Base-by-base conservation (phyloP, 1,140 invertebrate species). In the Tribolium madens region DNA sequence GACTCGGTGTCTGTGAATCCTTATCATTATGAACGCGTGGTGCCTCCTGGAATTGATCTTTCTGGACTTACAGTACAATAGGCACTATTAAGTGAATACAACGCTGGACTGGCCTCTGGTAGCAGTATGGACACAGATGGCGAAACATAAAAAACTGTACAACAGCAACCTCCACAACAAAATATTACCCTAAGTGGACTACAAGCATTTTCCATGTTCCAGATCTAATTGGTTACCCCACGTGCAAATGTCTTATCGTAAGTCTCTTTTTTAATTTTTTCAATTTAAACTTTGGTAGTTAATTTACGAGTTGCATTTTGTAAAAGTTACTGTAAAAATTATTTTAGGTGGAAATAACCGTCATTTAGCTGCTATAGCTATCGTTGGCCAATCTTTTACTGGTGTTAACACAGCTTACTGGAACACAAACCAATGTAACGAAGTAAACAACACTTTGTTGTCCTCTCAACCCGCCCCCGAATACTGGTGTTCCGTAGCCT, bases 1-100 rank as follows among this genome's bases (percentile, higher is more conserved):
- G 96, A 99, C 88, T 96, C 96, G 77, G 97, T 99, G 5, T 99
- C 98, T 88, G 98, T 99, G 0, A 99, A 98, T 90, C 98, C 98
- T 1, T 99, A 99, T 86, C 98, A 99, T 86, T 99, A 99, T 88
- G 97, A 99, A 87, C 90, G 98, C 82, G 97, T 99, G 53, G 96
- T 98, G n/a, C 98, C 97, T 14, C 97, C 97, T 77, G 97, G 97
- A 78, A 98, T 99, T 87, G 95, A 97, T 90, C 87, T 97, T 48
- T 96, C 95, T 60, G 94, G 94, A 4, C 86, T 97, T 18, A 95
- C 94, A 31, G 87, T 97, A 52, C 94, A 96, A 85, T 92, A 92
- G 15, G 90, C 91, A 85, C 87, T 90, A 79, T 85, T 93, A 87
- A 95, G 96, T 89, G 95, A 96, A 86, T 96, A 96, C 85, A 92